Conservation (phyloP, 2,797 vertebrate species). For the Eulemur mongoz region DNA sequence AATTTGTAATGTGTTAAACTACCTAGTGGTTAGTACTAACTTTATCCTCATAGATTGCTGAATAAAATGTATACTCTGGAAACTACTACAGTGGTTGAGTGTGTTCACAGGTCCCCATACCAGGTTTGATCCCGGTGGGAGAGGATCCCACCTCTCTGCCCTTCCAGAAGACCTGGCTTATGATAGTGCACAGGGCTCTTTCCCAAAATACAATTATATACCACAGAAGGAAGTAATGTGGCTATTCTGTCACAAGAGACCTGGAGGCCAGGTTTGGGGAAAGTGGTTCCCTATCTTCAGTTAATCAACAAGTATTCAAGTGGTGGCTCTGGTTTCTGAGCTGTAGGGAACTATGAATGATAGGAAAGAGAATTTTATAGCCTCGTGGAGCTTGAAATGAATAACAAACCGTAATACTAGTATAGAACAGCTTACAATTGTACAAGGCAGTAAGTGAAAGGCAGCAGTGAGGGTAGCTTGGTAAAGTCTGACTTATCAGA, state of each 20-base stretch:
- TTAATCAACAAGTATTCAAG: not conserved
- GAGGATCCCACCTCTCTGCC: not conserved
- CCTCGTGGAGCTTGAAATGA: not conserved
- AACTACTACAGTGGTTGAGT: not conserved
- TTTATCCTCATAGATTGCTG: not conserved
- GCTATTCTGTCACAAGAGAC: not conserved
- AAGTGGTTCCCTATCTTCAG: not conserved
- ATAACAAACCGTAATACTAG: not conserved
- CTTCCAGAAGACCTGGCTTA: not conserved
- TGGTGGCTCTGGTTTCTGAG: not conserved
- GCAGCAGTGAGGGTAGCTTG: not conserved
- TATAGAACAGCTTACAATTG: not conserved
- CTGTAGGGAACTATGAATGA: not conserved
- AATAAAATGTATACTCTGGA: conserved; percentile 2
- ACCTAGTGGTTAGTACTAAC: conserved; percentile 20
- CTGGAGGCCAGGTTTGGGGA: not conserved
- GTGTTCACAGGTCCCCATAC: not conserved
- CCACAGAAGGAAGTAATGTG: not conserved
- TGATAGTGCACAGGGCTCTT: not conserved
- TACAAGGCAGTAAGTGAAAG: conserved; percentile 3
- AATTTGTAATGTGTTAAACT: conserved; percentile 42
- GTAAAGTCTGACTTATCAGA: not conserved
- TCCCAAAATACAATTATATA: not conserved
- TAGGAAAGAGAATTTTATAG: not conserved
- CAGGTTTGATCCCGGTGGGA: not conserved